These are phyloP conservation scores for Smutsia gigantea DNA, from an alignment of 2,797 vertebrate species.

Conservation along the genomic window DNA sequence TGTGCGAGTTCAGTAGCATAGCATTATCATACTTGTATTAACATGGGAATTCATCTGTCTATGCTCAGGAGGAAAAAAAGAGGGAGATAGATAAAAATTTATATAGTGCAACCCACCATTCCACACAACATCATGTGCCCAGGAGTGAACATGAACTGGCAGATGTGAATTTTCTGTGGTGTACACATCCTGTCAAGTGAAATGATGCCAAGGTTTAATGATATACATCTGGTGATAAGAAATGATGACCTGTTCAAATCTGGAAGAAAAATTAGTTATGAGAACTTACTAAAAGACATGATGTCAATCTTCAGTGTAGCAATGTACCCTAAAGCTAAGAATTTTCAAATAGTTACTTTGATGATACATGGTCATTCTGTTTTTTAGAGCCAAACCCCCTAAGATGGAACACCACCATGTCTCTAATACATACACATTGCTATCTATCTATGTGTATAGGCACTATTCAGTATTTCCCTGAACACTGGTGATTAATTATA, in stretches of 20 bases:
- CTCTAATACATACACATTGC: not conserved
- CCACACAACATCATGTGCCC: slow-evolving; percentile 4
- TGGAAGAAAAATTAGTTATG: slow-evolving; percentile 23
- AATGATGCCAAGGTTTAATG: slow-evolving; percentile 17
- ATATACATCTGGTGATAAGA: slow-evolving; percentile 4
- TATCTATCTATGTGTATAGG: not conserved
- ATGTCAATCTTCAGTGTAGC: not conserved
- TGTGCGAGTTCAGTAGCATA: not conserved
- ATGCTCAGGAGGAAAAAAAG: not conserved
- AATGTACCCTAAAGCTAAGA: not conserved
- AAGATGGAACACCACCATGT: not conserved
- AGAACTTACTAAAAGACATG: slow-evolving; percentile 18
- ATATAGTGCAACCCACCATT: slow-evolving; percentile 12
- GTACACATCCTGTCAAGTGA: not conserved
- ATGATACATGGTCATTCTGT: not conserved
- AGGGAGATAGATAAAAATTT: not conserved
- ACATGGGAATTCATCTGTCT: not conserved
- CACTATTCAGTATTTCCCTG: not conserved
- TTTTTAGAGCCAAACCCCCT: not conserved
- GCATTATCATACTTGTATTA: not conserved
- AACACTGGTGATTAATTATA: not conserved
- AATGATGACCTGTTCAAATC: not conserved
- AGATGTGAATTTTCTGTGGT: slow-evolving; percentile 1
- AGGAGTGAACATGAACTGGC: not conserved
- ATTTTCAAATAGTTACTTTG: not conserved